Percentiles rank a stretch among this genome's conserved stretches.
Conservation (phyloP, 2,113 vertebrate genomes). For the Paradisaea rubra region DNA sequence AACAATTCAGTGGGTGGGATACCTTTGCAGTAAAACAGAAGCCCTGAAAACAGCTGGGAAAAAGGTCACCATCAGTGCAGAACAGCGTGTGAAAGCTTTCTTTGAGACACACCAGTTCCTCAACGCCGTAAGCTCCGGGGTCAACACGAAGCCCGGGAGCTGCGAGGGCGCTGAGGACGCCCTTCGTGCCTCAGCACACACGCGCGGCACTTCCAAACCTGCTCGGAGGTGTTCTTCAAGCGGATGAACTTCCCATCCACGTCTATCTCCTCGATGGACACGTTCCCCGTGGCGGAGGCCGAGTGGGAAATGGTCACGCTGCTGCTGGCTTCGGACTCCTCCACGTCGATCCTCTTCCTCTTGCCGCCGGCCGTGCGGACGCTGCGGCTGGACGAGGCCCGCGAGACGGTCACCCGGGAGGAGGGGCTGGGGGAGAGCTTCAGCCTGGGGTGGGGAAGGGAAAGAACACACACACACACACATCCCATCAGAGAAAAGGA, state of each 20-base stretch:
- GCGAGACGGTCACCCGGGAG: constrained; percentile 82
- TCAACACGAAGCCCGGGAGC: neutral
- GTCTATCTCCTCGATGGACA: constrained; percentile 85
- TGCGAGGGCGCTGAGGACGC: fast-evolving
- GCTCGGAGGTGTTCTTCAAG: constrained; percentile 81
- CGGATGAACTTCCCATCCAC: constrained; percentile 88
- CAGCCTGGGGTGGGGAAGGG: constrained; percentile 63
- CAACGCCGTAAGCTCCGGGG: fast-evolving
- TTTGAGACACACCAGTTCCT: neutral
- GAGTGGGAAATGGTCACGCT: constrained; percentile 85
- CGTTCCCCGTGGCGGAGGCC: constrained; percentile 82
- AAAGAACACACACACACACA: neutral
- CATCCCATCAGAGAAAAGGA: neutral
- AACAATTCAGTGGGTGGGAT: fast-evolving
- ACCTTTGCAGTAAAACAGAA: neutral
- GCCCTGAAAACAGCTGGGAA: neutral
- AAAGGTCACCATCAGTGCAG: neutral
- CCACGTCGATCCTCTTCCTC: constrained; percentile 83
- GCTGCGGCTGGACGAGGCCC: constrained; percentile 81
- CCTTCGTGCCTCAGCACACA: too few species aligned
- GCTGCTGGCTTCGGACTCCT: constrained; percentile 87
- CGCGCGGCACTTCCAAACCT: constrained; percentile 55
- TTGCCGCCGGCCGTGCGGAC: constrained; percentile 80
- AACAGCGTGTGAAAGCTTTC: neutral
- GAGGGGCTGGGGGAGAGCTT: constrained; percentile 83